These are phyloP conservation scores for Pristionchus pacificus DNA, from an alignment of 1,140 invertebrate genomes.

Conservation along the genomic window DNA sequence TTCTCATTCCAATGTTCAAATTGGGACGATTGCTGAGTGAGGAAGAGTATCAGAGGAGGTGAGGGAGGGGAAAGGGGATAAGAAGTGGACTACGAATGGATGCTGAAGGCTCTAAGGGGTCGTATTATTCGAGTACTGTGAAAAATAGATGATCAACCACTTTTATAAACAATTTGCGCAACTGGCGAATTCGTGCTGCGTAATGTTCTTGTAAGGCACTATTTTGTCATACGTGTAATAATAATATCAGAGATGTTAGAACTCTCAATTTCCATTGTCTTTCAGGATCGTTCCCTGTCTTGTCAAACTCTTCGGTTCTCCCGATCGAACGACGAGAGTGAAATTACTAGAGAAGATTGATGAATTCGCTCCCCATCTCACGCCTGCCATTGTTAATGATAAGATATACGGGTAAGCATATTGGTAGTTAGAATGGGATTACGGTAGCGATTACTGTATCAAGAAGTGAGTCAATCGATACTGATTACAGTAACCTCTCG, in stretches of 20 bases:
- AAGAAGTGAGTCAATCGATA: too few relatives aligned
- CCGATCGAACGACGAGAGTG: slow-evolving; percentile 87
- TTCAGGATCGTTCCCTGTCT: slow-evolving; percentile 86
- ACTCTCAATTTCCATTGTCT: neutral
- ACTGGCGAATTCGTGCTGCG: too few relatives aligned
- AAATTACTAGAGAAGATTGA: slow-evolving; percentile 79
- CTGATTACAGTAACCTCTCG: slow-evolving; percentile 59
- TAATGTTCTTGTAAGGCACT: too few relatives aligned
- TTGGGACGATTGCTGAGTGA: slow-evolving; percentile 68
- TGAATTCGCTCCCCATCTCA: slow-evolving; percentile 50
- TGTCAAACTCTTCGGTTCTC: slow-evolving; percentile 89
- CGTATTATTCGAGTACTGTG: too few relatives aligned
- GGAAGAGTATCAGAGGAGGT: slow-evolving; percentile 81
- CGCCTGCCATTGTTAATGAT: slow-evolving; percentile 51
- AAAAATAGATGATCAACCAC: too few relatives aligned
- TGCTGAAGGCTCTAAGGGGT: too few relatives aligned
- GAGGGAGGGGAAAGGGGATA: neutral
- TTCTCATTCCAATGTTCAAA: slow-evolving; percentile 62
- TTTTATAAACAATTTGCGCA: too few relatives aligned
- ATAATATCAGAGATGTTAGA: too few relatives aligned
- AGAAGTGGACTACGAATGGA: neutral
- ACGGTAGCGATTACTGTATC: neutral
- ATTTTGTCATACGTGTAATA: too few relatives aligned
- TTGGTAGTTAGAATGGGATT: neutral
- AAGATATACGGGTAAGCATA: slow-evolving; percentile 50